Evolutionary conservation across 2,797 vertebrate genomes (phyloP).

Genomic region (Lagodon rhomboides): DNA sequence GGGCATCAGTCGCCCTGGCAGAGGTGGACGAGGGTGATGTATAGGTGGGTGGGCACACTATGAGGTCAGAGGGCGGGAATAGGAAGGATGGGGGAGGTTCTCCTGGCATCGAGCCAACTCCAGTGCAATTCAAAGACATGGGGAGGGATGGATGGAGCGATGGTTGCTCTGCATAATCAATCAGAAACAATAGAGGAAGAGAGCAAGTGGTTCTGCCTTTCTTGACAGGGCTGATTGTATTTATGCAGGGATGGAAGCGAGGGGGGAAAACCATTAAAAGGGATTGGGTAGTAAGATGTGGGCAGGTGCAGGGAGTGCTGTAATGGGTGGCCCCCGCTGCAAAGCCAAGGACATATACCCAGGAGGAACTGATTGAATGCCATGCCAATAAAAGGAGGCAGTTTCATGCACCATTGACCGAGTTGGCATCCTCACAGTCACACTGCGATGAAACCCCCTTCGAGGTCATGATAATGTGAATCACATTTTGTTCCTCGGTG

Average conservation of each 20-base stretch:
- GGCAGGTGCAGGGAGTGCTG: conserved; percentile 69
- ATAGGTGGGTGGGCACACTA: conserved; percentile 44
- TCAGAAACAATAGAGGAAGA: conserved; percentile 74
- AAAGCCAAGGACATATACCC: conserved; percentile 79
- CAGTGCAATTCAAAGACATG: conserved; percentile 55
- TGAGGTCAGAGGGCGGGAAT: conserved; percentile 57
- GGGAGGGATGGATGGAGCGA: conserved; percentile 35
- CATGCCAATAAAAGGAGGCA: conserved; percentile 80
- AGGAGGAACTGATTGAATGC: conserved; percentile 81
- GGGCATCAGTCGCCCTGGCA: not conserved
- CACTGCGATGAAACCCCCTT: conserved; percentile 72
- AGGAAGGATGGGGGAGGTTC: conserved; percentile 57
- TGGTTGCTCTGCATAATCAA: conserved; percentile 75
- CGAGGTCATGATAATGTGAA: conserved; percentile 77
- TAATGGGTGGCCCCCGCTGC: conserved; percentile 71
- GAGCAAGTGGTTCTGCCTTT: conserved; percentile 61
- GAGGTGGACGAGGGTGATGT: conserved; percentile 48
- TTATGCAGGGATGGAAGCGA: conserved; percentile 68
- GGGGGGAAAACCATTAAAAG: conserved; percentile 61
- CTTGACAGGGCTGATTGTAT: conserved; percentile 76
- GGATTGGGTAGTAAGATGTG: conserved; percentile 68
- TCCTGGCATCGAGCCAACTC: conserved; percentile 71
- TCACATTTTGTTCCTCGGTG: conserved; percentile 70
- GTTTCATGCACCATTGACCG: conserved; percentile 83
- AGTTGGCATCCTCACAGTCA: conserved; percentile 79